Base-by-base conservation (phyloP, 2,113 vertebrate genomes). In the Brachypodius melanocephalos region DNA sequence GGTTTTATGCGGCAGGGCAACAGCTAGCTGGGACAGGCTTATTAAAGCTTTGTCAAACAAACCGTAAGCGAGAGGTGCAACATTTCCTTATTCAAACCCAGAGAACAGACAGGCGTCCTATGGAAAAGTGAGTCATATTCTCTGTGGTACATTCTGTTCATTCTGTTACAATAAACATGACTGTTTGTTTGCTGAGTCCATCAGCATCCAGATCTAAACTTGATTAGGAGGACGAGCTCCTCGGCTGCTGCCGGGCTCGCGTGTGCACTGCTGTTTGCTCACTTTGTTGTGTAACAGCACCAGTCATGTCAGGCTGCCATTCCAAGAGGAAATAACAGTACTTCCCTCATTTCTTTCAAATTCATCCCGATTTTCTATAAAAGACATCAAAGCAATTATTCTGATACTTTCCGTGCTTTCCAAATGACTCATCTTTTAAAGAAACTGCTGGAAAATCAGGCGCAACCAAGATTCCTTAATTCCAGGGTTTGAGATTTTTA, bases 61-160 rank as follows among this genome's bases (percentile, higher is more conserved):
- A 80, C 69, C 38, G 68, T 46, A 38, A 94, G 57, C 0, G 2
- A 93, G 82, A 95, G 84, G 91, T 71, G 68, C 94, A 93, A 45
- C 89, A 59, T 96, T 96, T 86, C 85, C 71, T 74, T 93, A 72
- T 90, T 83, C 81, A 55, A 90, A 94, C 59, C n/a, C 40, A 0
- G 51, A 79, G 85, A 83, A 81, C 38, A 85, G 94, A 80, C 87
- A 62, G 89, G n/a, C 67, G 17, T 95, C 95, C 94, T 96, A 95
- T 97, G 97, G 95, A 97, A 96, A 96, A 95, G 88, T 97, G 97
- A 97, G 80, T 97, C 96, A 97, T 71, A 12, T 78, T 92, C 59
- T 90, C 89, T 88, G 94, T 34, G 74, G 96, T 92, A 97, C 97
- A 96, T 97, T 97, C 96, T 95, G 97, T 97, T 97, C 95, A 87